Evolutionary conservation across 2,888 invertebrate genomes (phyloP).

Genomic region (Agrilus cyanescens): DNA sequence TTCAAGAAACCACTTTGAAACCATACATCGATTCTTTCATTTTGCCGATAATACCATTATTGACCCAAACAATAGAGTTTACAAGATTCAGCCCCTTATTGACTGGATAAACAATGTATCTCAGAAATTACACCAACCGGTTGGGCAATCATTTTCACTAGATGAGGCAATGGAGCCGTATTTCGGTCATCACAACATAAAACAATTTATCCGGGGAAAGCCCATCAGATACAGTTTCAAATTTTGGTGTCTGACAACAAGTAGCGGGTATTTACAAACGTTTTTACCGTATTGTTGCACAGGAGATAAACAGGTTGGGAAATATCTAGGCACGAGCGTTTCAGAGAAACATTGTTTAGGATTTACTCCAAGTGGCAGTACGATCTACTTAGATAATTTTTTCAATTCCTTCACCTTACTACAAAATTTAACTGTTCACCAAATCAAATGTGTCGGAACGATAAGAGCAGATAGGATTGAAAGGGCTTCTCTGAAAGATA

Average conservation of each 20-base stretch:
- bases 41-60: slow-evolving; percentile 15
- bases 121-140: slow-evolving; percentile 6
- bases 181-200: slow-evolving; percentile 18
- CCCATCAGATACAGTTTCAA: slow-evolving; percentile 14
- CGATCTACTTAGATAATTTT: slow-evolving; percentile 12
- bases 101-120: slow-evolving; percentile 11
- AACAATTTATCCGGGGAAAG: slow-evolving; percentile 19
- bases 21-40: slow-evolving; percentile 13
- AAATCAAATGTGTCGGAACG: slow-evolving; percentile 5
- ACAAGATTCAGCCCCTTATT: slow-evolving; percentile 14
- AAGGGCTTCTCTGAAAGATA: slow-evolving; percentile 7
- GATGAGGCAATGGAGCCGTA: slow-evolving; percentile 19
- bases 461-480: slow-evolving; percentile 5
- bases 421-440: neutral
- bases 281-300: slow-evolving; percentile 8
- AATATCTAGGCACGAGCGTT: slow-evolving; percentile 9
- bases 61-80: slow-evolving; percentile 12
- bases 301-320: slow-evolving; percentile 7
- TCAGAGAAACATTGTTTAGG: slow-evolving; percentile 8
- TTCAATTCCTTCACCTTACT: slow-evolving; percentile 9
- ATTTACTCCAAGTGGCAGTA: slow-evolving; percentile 7
- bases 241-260: slow-evolving; percentile 11
- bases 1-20: slow-evolving; percentile 13
- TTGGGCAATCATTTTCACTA: slow-evolving; percentile 14
- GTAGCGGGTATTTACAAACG: slow-evolving; percentile 10